Conservation (phyloP, 2,888 invertebrate species). For the Tenthredo livida region DNA sequence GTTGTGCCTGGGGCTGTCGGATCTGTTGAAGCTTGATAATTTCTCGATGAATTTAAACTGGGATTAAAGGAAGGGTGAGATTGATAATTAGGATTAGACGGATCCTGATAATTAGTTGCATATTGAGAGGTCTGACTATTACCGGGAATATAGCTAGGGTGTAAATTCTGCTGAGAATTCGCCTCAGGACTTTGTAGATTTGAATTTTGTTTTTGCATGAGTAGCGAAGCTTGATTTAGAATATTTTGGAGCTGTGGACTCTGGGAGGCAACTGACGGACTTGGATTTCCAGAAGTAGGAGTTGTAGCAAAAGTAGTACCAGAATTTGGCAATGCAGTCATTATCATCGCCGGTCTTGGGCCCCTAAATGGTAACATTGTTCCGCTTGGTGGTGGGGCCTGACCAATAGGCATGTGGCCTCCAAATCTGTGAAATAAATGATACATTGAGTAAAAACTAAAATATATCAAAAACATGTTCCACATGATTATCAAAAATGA, state of each 20-base stretch:
- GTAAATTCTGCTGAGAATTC: constrained; percentile 13
- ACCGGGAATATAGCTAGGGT: not conserved
- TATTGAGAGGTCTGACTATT: constrained; percentile 13
- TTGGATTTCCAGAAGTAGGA: not conserved
- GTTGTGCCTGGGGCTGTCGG: constrained; percentile 25
- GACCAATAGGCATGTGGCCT: constrained; percentile 26
- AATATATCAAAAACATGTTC: not conserved
- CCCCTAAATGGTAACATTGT: constrained; percentile 23
- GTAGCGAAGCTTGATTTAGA: constrained; percentile 40
- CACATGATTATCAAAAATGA: too few relatives aligned
- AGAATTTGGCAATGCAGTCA: not conserved
- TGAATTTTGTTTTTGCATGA: constrained; percentile 27
- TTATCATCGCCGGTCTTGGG: constrained; percentile 11
- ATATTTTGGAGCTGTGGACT: constrained; percentile 45
- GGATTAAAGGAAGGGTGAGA: not conserved
- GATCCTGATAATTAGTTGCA: constrained; percentile 18
- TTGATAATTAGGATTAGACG: constrained; percentile 19
- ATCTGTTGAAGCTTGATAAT: constrained; percentile 12
- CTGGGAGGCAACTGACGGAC: not conserved
- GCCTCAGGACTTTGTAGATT: not conserved
- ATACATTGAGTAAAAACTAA: not conserved
- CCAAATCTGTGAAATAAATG: not conserved
- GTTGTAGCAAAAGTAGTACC: not conserved
- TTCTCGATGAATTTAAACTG: not conserved
- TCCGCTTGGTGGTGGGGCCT: not conserved